A percentile compares a stretch with the other conserved stretches of the same genome.
Conservation (phyloP, 2,888 invertebrate species). For the Torymus texanus region DNA sequence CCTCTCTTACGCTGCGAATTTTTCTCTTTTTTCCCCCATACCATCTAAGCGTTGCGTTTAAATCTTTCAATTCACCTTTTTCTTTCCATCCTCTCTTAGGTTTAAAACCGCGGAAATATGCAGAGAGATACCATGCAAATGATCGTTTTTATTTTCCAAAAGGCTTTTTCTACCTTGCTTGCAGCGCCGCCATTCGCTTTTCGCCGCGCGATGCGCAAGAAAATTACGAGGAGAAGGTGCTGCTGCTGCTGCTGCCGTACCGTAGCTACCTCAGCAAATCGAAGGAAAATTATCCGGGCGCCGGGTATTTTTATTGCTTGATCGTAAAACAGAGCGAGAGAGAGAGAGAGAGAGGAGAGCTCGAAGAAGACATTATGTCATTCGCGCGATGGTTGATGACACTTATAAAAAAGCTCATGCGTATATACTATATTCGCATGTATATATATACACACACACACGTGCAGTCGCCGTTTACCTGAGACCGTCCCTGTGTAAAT, state of each 20-base stretch:
- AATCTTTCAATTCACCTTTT: constrained; percentile 7
- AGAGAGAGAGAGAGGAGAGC: neutral
- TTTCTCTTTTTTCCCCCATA: no score
- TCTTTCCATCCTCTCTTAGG: neutral
- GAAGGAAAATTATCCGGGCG: constrained; percentile 37
- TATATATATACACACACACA: no score
- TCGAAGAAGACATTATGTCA: constrained; percentile 46
- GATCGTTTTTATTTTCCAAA: constrained; percentile 15
- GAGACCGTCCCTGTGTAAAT: no score
- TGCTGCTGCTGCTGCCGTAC: neutral
- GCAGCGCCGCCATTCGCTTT: neutral
- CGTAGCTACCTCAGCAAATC: neutral
- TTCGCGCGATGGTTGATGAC: constrained; percentile 21
- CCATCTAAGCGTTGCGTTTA: neutral
- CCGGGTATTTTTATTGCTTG: constrained; percentile 29
- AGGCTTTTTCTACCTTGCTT: neutral
- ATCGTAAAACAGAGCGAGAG: constrained; percentile 30
- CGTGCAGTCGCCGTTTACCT: no score
- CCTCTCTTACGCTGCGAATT: no score
- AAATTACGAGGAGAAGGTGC: constrained; percentile 19
- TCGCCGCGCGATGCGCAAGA: constrained; percentile 5
- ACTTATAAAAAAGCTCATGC: neutral
- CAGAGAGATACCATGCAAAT: constrained; percentile 3
- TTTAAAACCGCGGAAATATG: constrained; percentile 21
- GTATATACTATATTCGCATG: no score